Conservation (phyloP, 2,113 vertebrate genomes). For the Entelurus aequoreus region DNA sequence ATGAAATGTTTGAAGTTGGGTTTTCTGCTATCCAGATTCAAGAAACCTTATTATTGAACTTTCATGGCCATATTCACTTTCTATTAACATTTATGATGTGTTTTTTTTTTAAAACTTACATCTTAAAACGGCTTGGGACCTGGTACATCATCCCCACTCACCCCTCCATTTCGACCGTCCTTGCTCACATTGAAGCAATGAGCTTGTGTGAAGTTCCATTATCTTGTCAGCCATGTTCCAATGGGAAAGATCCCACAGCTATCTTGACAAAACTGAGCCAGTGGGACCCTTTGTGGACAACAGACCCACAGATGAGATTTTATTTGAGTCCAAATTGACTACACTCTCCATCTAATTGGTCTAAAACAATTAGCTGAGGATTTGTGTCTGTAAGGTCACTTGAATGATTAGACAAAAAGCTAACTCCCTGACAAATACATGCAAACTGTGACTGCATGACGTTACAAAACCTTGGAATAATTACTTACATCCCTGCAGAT, state of each 20-base stretch:
- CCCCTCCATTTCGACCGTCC: too few species aligned
- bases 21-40: too few species aligned
- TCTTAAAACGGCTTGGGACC: too few species aligned
- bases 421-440: constrained; percentile 14
- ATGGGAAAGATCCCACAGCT: constrained; percentile 36
- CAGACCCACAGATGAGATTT: constrained; percentile 41
- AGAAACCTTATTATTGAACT: too few species aligned
- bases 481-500: constrained; percentile 40
- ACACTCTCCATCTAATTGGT: constrained; percentile 32
- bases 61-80: too few species aligned
- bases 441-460: constrained; percentile 12
- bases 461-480: constrained; percentile 31
- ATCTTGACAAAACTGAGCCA: constrained; percentile 48
- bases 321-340: constrained; percentile 41
- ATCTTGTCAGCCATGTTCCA: constrained; percentile 51
- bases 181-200: constrained; percentile 16
- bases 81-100: too few species aligned
- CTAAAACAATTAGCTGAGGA: constrained; percentile 18
- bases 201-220: constrained; percentile 33
- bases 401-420: constrained; percentile 9
- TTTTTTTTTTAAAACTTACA: too few species aligned
- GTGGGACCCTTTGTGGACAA: constrained; percentile 31
- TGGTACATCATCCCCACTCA: too few species aligned
- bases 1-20: too few species aligned
- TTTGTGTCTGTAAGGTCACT: constrained; percentile 17